phyloP scores from a whole-genome alignment of 2,797 vertebrate species.

The Philypnodon macrostomus region DNA sequence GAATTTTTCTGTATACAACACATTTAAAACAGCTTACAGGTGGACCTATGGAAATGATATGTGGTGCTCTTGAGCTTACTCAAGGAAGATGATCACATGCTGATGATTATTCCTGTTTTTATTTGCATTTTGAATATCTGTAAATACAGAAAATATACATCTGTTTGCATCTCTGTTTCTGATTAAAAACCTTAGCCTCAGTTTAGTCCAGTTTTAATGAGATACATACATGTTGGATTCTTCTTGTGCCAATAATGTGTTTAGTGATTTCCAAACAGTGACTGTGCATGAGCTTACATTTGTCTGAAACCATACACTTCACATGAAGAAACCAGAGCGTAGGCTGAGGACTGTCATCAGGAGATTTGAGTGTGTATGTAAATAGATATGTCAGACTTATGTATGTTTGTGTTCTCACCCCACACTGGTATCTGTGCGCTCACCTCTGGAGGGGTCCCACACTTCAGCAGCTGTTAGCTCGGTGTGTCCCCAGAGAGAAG shows the following conservation, averaged over 20 bases:
- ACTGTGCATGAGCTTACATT: conserved; percentile 15
- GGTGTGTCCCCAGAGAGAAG: too few species aligned
- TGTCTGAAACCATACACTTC: conserved; percentile 18
- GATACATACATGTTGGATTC: conserved; percentile 12
- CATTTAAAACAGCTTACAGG: too few species aligned
- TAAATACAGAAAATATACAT: too few species aligned
- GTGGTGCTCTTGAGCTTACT: too few species aligned
- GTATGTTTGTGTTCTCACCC: conserved; percentile 37
- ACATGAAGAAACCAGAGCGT: conserved; percentile 19
- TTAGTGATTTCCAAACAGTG: conserved; percentile 25
- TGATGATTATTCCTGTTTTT: too few species aligned
- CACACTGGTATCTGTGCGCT: not conserved
- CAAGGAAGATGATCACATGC: too few species aligned
- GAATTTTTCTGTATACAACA: too few species aligned
- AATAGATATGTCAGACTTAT: conserved; percentile 27
- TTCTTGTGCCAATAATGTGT: conserved; percentile 10
- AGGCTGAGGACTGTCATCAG: conserved; percentile 1
- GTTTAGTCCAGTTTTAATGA: conserved; percentile 2
- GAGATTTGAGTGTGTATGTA: conserved; percentile 40
- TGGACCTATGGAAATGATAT: too few species aligned
- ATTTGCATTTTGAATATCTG: too few species aligned
- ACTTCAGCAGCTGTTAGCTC: too few species aligned
- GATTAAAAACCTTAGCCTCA: conserved; percentile 2
- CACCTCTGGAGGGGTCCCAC: too few species aligned
- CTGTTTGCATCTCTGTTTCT: conserved; percentile 2